Evolutionary conservation across 2,888 invertebrate species (phyloP).

Genomic region (Thelaira solivaga): DNA sequence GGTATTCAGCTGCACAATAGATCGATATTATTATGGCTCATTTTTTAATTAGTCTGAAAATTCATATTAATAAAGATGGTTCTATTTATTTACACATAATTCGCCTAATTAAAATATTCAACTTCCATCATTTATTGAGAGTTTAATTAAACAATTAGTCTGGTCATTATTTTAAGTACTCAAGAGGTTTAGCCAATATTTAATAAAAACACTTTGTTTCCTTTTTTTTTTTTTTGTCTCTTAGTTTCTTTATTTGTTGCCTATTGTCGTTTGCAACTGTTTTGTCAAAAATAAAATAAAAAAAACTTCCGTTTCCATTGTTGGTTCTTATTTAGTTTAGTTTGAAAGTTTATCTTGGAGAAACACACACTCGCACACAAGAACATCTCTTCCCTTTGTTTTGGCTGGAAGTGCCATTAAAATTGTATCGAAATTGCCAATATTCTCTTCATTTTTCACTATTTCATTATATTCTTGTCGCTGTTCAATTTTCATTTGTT

Average conservation of each 20-base stretch:
- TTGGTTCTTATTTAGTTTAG: constrained; percentile 28
- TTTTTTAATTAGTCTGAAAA: too few species aligned
- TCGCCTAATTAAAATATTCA: not conserved
- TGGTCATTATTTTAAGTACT: not conserved
- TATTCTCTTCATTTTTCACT: constrained; percentile 26
- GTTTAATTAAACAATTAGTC: not conserved
- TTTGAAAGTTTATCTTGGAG: constrained; percentile 31
- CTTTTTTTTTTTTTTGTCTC: not conserved
- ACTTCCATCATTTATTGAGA: not conserved
- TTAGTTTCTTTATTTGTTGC: not conserved
- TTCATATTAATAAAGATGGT: too few species aligned
- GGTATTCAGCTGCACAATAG: too few species aligned
- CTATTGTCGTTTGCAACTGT: not conserved
- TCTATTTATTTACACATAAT: not conserved
- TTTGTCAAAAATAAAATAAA: not conserved
- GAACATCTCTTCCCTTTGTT: not conserved
- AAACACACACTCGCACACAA: not conserved
- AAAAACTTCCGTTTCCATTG: constrained; percentile 17
- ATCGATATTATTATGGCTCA: too few species aligned
- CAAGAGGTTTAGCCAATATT: not conserved
- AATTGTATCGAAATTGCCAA: constrained; percentile 46
- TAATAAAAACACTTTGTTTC: not conserved
- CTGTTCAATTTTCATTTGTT: constrained; percentile 39
- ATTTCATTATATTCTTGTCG: constrained; percentile 3
- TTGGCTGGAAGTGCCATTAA: too few species aligned